A percentile compares a stretch with the other conserved stretches of the same genome.
phyloP scores from a whole-genome alignment of 2,113 vertebrate species.

The Lagopus leucura region DNA sequence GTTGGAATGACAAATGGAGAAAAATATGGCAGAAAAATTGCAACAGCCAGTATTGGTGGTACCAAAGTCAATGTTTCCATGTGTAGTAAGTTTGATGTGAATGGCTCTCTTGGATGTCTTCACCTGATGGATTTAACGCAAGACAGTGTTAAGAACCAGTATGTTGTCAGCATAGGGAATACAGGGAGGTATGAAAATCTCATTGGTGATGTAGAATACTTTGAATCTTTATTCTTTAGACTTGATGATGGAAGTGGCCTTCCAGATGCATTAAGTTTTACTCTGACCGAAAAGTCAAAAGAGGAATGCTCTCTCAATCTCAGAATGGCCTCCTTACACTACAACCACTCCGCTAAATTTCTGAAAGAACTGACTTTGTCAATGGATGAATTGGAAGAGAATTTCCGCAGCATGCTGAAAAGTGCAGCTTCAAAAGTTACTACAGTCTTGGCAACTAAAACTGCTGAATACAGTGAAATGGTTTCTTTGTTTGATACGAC shows the following conservation, averaged over 20 bases:
- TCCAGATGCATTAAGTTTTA: slow-evolving; percentile 91
- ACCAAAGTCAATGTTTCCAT: slow-evolving; percentile 95
- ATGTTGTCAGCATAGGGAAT: slow-evolving; percentile 95
- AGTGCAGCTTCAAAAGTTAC: slow-evolving; percentile 93
- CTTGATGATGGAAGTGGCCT: slow-evolving; percentile 70
- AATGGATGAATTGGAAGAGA: slow-evolving; percentile 95
- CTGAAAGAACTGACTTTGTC: slow-evolving; percentile 92
- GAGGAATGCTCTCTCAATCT: slow-evolving; percentile 91
- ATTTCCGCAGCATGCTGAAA: slow-evolving; percentile 93
- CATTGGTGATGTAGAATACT: slow-evolving; percentile 52
- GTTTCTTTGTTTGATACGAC: slow-evolving; percentile 92
- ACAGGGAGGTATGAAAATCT: slow-evolving; percentile 78
- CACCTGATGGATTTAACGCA: slow-evolving; percentile 93
- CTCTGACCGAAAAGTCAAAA: slow-evolving; percentile 84
- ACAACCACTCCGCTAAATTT: slow-evolving; percentile 96
- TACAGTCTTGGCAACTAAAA: slow-evolving; percentile 93
- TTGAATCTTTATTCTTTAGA: slow-evolving; percentile 72
- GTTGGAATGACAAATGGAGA: slow-evolving; percentile 86
- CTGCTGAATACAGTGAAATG: slow-evolving; percentile 96
- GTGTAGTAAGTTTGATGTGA: slow-evolving; percentile 87
- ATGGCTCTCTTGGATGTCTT: slow-evolving; percentile 92
- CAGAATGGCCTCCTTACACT: slow-evolving; percentile 96
- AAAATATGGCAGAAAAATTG: slow-evolving; percentile 93
- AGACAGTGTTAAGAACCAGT: slow-evolving; percentile 87
- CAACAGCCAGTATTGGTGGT: slow-evolving; percentile 92